Base-by-base conservation (phyloP, 1,140 invertebrate genomes). In the Trypoxylus dichotomus region DNA sequence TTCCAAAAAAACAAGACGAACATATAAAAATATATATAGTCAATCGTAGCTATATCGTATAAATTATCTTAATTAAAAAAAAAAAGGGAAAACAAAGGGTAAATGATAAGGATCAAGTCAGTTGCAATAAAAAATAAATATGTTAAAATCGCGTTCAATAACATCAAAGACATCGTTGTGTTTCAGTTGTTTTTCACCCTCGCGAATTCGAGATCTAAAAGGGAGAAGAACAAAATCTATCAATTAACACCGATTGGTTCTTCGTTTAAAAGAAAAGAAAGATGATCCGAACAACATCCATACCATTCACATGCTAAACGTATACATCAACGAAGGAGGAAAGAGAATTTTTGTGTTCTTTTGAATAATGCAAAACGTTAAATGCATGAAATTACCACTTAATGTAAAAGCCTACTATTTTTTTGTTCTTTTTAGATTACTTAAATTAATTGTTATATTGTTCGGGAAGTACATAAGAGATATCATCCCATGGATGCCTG, bases 401-500 rank as follows among this genome's bases (percentile, higher is more conserved):
- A 54, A 54, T 2, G 47, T 37, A 54, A 19, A 54, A 54, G 47
- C 47, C 47, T 54, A 1, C n/a, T 47, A 47, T 47, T 47, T 27
- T 6, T 19, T 63, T 24, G 2, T 68, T 29, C 27, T 3, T 68
- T 25, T 68, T 76, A 37, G 32, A 37, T 37, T 37, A 7, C 32
- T 37, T 37, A 37, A 37, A 37, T 37, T 79, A 82, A 78, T 84
- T 85, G 76, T 84, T 85, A 72, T 85, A 85, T 78, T 85, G 91
- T 82, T 97, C 96, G 1, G 95, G 95, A 83, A 99, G 91, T 83
- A 99, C 96, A 86, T 99, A 99, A 5, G 96, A 97, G 87, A 99
- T 99, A 86, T 99, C 98, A 86, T 99, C 98, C 98, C 98, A 99
- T 15, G 98, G 98, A 88, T 99, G 98, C 82, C 98, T 93, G 87